Conservation (phyloP, 2,797 vertebrate species). For the Aplochiton taeniatus region DNA sequence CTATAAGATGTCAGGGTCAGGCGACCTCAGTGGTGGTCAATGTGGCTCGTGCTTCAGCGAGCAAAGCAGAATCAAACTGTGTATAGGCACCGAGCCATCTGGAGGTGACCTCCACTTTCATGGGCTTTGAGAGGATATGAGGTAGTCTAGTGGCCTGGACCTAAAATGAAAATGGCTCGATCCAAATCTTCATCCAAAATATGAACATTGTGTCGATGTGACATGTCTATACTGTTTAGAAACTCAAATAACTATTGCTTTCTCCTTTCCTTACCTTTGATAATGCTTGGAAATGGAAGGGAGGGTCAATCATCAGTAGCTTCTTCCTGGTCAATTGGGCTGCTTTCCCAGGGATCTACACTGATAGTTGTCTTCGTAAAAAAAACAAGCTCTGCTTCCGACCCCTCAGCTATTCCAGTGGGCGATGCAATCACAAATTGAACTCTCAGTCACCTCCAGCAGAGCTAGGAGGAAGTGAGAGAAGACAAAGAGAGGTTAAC, state of each 20-base stretch:
- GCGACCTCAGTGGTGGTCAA: slow-evolving; percentile 64
- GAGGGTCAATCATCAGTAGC: slow-evolving; percentile 38
- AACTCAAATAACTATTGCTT: slow-evolving; percentile 20
- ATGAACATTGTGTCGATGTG: no score
- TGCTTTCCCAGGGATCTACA: slow-evolving; percentile 38
- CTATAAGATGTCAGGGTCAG: slow-evolving; percentile 48
- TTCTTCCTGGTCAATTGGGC: slow-evolving; percentile 13
- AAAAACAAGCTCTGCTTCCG: slow-evolving; percentile 21
- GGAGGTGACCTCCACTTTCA: slow-evolving; percentile 44
- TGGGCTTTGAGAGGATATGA: not conserved
- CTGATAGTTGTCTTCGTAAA: slow-evolving; percentile 46
- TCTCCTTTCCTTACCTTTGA: slow-evolving; percentile 9
- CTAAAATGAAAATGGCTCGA: no score
- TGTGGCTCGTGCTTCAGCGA: slow-evolving; percentile 65
- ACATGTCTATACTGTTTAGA: no score
- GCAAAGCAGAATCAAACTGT: slow-evolving; percentile 64
- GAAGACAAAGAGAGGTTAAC: slow-evolving; percentile 19
- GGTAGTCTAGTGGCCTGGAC: not conserved
- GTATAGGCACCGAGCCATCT: slow-evolving; percentile 62
- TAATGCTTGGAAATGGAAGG: slow-evolving; percentile 52
- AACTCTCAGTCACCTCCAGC: slow-evolving; percentile 37
- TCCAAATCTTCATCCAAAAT: no score
- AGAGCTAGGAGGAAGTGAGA: slow-evolving; percentile 17
- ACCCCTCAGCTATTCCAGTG: slow-evolving; percentile 20
- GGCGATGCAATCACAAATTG: slow-evolving; percentile 33